A percentile compares a stretch with the other conserved stretches of the same genome.
phyloP scores from a whole-genome alignment of 2,113 vertebrate species.

The Sporophila hypoxantha region DNA sequence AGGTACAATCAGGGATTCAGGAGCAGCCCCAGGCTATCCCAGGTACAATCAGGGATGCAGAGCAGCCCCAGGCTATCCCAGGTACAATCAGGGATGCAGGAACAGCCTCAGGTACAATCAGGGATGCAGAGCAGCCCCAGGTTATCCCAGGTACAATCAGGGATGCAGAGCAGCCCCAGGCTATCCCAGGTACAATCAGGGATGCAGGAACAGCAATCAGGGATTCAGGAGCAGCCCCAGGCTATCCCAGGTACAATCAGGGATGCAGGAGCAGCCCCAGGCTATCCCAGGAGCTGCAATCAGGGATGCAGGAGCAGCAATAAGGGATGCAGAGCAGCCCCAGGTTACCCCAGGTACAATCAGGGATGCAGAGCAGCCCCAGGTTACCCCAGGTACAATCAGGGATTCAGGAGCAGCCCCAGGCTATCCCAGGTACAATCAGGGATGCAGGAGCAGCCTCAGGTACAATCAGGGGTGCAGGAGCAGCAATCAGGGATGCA shows the following conservation, averaged over 20 bases:
- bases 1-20: neutral
- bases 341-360: neutral
- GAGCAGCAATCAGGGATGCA: too few relatives aligned
- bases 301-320: neutral
- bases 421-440: accelerated
- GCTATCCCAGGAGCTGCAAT: too few relatives aligned
- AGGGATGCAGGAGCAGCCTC: too few relatives aligned
- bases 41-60: neutral
- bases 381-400: neutral
- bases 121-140: neutral
- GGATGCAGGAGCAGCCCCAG: neutral
- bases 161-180: neutral
- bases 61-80: neutral
- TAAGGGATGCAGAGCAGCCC: neutral
- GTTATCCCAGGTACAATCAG: neutral
- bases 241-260: too few relatives aligned
- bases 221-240: too few relatives aligned
- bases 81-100: accelerated
- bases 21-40: neutral
- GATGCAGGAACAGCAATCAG: too few relatives aligned
- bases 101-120: neutral
- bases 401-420: too few relatives aligned
- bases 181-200: too few relatives aligned
- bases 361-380: neutral
- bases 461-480: too few relatives aligned